phyloP scores from a whole-genome alignment of 2,797 vertebrate genomes.

The Streptopelia turtur region DNA sequence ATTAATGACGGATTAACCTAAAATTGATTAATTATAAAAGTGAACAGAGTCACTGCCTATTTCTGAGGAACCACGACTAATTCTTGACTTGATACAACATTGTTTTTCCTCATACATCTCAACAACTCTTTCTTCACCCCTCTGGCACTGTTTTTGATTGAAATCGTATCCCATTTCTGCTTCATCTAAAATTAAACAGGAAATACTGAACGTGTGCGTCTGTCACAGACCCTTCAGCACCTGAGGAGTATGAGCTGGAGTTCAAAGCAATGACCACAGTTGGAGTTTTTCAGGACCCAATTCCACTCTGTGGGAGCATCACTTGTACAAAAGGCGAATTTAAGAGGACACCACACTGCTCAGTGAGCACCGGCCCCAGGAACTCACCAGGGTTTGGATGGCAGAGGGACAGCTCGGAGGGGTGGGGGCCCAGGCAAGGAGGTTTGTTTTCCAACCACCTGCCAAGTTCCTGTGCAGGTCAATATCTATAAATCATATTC shows the following conservation, averaged over 20 bases:
- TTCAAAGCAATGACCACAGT: neutral
- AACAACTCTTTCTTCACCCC: neutral
- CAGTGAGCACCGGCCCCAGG: neutral
- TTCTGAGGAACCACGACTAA: neutral
- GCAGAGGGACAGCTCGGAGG: neutral
- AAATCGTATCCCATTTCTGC: constrained; percentile 17
- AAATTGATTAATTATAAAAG: neutral
- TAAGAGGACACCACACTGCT: neutral
- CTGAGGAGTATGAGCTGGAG: neutral
- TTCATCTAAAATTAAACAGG: constrained; percentile 17
- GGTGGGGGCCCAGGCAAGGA: fast-evolving
- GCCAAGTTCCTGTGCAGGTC: neutral
- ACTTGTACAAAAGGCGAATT: neutral
- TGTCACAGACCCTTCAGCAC: neutral
- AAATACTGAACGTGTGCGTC: neutral
- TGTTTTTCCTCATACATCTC: neutral
- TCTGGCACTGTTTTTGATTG: neutral
- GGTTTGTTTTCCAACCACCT: neutral
- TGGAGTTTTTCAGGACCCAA: neutral
- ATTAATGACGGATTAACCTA: constrained; percentile 6
- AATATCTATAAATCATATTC: neutral
- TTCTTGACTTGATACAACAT: neutral
- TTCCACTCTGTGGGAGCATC: neutral
- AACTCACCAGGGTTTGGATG: neutral
- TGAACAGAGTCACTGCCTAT: neutral